Base-by-base conservation (phyloP, 2,888 invertebrate genomes). In the Pinctada fucata region DNA sequence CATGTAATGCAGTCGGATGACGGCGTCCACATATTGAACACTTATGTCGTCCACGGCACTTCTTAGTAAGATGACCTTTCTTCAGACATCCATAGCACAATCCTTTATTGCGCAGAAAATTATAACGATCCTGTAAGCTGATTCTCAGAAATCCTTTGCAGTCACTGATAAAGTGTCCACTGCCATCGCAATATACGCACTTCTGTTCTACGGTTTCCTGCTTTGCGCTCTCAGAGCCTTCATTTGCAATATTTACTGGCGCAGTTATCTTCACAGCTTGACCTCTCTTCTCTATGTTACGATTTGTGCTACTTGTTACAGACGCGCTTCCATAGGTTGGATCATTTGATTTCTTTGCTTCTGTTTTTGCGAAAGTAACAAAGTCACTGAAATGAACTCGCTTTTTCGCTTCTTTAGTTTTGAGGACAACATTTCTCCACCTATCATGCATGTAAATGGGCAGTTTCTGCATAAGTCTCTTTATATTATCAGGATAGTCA, bases 401-500 rank as follows among this genome's bases (percentile, higher is more conserved):
- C 10, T 69, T 76, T 10, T 72, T 70, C 13, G 31, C n/a, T 6
- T 78, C 78, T 49, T 50, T 66, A 2, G 10, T 16, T 4, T 45
- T 69, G 10, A 68, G 47, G 0, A 79, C 73, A 2, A 65, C n/a
- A 13, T 47, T 78, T 67, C 80, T 50, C 74, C 78, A 82, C 51
- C 58, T 50, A 45, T 70, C 70, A 31, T 64, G 70, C 10, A 76
- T 63, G 63, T 52, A 58, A 45, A 63, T 47, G 69, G 82, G 82
- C 13, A 82, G 58, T 58, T 80, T 82, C 5, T 8, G 50, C 51
- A 81, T 65, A 0, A 79, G 52, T 68, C 45, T 67, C 49, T 73
- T 77, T 0, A 72, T 67, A 63, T 79, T 79, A 2, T 77, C 81
- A 0, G 75, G 50, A 48, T 77, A 79, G 48, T 79, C 75, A n/a